Evolutionary conservation across 2,113 vertebrate genomes (phyloP).

Genomic region (Microcebus ravelobensis): DNA sequence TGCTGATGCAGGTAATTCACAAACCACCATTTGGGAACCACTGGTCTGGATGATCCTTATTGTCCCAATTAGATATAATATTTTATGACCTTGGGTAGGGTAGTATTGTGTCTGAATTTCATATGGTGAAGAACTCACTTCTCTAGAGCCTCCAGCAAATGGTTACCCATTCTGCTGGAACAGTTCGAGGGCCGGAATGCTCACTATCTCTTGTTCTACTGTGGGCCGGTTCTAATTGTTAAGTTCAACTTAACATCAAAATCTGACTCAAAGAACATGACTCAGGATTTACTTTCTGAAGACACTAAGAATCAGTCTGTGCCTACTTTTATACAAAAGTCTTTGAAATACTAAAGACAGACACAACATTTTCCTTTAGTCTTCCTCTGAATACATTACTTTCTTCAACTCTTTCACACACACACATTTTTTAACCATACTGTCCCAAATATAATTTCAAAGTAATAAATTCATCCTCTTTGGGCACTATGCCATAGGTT

Average conservation of each 20-base stretch:
- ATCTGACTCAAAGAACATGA: not conserved
- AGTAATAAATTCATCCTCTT: conserved; percentile 21
- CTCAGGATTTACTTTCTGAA: conserved; percentile 28
- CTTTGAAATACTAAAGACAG: not conserved
- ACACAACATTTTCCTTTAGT: not conserved
- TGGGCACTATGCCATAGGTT: not conserved
- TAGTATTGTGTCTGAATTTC: not conserved
- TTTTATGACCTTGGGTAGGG: not conserved
- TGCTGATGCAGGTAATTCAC: not conserved
- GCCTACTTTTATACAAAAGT: not conserved
- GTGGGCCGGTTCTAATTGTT: not conserved
- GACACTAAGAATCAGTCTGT: not conserved
- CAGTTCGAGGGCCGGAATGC: not conserved
- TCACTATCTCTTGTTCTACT: not conserved
- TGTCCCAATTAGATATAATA: not conserved
- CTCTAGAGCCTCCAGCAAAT: not conserved
- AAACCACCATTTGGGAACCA: not conserved
- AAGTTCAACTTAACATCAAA: not conserved
- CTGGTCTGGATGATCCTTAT: not conserved
- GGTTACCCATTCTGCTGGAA: not conserved
- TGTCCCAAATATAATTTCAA: conserved; percentile 20
- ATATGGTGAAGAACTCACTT: not conserved
- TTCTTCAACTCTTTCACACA: not conserved
- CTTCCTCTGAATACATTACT: not conserved
- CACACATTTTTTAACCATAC: not conserved